Evolutionary conservation across 1,140 invertebrate species (phyloP).

Genomic region (Drosophila nigromelanica): DNA sequence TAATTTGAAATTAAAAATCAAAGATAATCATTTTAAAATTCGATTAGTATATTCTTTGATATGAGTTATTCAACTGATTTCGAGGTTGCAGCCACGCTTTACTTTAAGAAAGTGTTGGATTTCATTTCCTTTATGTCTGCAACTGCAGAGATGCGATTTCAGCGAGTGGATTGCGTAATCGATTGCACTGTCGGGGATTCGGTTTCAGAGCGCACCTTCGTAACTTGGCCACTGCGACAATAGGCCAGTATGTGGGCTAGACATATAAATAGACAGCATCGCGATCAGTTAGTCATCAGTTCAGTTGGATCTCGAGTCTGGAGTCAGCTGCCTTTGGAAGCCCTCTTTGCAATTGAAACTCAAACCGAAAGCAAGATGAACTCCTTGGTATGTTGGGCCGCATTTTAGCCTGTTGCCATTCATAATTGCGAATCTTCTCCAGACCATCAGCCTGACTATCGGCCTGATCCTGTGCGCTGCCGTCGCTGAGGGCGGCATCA

Average conservation of each 20-base stretch:
- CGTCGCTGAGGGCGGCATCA: slow-evolving; percentile 49
- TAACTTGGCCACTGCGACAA: slow-evolving; percentile 72
- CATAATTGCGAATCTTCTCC: background rate
- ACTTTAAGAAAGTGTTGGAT: slow-evolving; percentile 32
- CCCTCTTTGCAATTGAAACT: slow-evolving; percentile 15
- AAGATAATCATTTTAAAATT: too few relatives aligned
- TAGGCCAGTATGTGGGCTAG: slow-evolving; percentile 33
- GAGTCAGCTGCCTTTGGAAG: slow-evolving; percentile 16
- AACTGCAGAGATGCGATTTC: slow-evolving; percentile 4
- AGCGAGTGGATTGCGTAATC: slow-evolving; percentile 53
- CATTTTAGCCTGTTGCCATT: background rate
- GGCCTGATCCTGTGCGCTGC: slow-evolving; percentile 43
- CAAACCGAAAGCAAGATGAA: slow-evolving; percentile 44
- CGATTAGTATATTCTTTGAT: background rate
- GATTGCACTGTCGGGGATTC: slow-evolving; percentile 40
- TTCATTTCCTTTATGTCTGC: slow-evolving; percentile 57
- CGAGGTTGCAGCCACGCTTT: background rate
- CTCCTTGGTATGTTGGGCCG: slow-evolving; percentile 44
- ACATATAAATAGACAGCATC: slow-evolving; percentile 20
- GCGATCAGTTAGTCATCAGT: slow-evolving; percentile 49
- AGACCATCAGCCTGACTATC: slow-evolving; percentile 37
- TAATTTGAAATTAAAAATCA: too few relatives aligned
- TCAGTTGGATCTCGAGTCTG: slow-evolving; percentile 23
- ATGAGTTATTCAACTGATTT: background rate
- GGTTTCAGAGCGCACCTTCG: slow-evolving; percentile 53